Percentiles rank a stretch among this genome's conserved stretches.
Conservation (phyloP, 2,888 invertebrate genomes). For the Andrena haemorrhoa region DNA sequence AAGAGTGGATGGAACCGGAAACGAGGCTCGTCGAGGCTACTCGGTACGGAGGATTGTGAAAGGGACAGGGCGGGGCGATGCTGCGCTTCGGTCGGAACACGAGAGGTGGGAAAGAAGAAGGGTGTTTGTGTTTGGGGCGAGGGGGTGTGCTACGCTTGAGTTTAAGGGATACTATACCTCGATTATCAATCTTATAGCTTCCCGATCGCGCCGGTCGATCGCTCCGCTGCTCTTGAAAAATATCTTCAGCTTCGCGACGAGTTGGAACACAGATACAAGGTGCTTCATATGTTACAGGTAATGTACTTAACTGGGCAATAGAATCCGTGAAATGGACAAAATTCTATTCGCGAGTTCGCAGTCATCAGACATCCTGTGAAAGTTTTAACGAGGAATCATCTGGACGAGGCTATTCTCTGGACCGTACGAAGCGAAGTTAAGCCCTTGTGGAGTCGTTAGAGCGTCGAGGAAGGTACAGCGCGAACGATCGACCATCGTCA, state of each 20-base stretch:
- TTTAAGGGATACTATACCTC: slow-evolving; percentile 31
- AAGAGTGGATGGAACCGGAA: slow-evolving; percentile 35
- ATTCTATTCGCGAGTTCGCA: too few species aligned
- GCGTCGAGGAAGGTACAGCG: not conserved
- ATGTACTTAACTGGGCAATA: not conserved
- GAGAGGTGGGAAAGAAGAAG: slow-evolving; percentile 28
- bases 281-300: not conserved
- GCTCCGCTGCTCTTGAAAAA: not conserved
- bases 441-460: not conserved
- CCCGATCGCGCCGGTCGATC: slow-evolving; percentile 36
- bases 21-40: not conserved
- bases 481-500: slow-evolving; percentile 50
- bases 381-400: not conserved
- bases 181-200: slow-evolving; percentile 38
- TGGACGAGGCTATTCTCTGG: not conserved
- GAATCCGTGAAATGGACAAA: too few species aligned
- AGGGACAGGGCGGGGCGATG: slow-evolving; percentile 19
- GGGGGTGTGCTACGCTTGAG: slow-evolving; percentile 17
- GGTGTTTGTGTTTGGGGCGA: not conserved
- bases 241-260: not conserved
- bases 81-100: slow-evolving; percentile 62
- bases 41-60: not conserved
- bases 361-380: not conserved
- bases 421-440: not conserved
- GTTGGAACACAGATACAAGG: not conserved